Base-by-base conservation (phyloP, 1,140 invertebrate species). In the Tachypleus tridentatus region DNA sequence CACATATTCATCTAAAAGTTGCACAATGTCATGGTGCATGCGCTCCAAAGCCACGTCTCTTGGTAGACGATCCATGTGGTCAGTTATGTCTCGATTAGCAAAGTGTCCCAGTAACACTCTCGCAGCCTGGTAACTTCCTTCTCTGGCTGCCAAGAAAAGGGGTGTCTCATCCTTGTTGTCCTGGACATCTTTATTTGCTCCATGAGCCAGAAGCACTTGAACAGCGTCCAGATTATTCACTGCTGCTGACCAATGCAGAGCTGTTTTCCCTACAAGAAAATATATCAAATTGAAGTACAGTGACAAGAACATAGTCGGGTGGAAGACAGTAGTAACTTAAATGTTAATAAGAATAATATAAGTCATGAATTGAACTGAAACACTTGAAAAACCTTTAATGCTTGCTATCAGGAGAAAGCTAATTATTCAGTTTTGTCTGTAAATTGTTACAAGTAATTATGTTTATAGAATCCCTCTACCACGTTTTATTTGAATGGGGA, bases 131-230 rank as follows among this genome's bases (percentile, higher is more conserved):
- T 86, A 95, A 63, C 90, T 92, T 4, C 95, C 94, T 77, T 98
- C 95, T 51, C 91, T 82, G 0, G 93, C 93, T 9, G 94, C 94
- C 4, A 97, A 80, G 78, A 97, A 98, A 65, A 98, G 76, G 2
- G 95, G 93, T 0, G 95, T 98, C 76, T 98, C 92, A 73, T 97
- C 95, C 83, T 96, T 95, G 67, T 91, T 87, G 72, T 98, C 91
- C 76, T 98, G 94, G 0, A 93, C 93, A 76, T 98, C 95, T 67
- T 91, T 83, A 74, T 98, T 98, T 3, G 94, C 94, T 5, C 91
- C 91, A 71, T 96, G 90, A 56, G 88, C 83, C 3, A 98, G 76
- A 3, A 98, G 77, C n/a, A 92, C 88, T 70, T 92, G 90, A 0
- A 97, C 91, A 2, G 93, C 94, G 66, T 95, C 91, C 0, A 91